These are phyloP conservation scores for Cordylochernes scorpioides DNA, from an alignment of 2,888 invertebrate genomes.

Conservation along the genomic window DNA sequence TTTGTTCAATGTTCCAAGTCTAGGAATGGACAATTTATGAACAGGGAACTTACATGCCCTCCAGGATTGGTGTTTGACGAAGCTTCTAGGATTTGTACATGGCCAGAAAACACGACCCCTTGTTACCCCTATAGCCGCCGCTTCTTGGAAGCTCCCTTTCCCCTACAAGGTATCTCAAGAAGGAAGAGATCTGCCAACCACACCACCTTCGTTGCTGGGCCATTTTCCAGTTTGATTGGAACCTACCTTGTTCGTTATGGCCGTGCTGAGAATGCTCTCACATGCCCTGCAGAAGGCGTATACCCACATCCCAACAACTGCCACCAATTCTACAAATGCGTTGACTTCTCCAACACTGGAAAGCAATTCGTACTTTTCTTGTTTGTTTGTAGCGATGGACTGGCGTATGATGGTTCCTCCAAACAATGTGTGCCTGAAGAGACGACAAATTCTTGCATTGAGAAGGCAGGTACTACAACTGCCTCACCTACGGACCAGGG, in stretches of 20 bases:
- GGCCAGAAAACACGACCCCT: constrained; percentile 33
- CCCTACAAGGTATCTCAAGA: neutral
- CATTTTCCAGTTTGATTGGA: no score
- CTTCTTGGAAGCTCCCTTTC: no score
- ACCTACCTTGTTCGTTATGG: no score
- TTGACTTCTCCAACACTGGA: neutral
- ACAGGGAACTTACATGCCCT: constrained; percentile 42
- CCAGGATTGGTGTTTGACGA: constrained; percentile 43
- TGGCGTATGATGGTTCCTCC: neutral
- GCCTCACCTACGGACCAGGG: neutral
- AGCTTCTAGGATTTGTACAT: constrained; percentile 32
- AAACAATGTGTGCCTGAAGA: neutral
- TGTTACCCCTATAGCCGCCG: neutral
- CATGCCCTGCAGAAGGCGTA: constrained; percentile 14
- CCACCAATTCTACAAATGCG: constrained; percentile 13
- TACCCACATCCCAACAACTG: constrained; percentile 13
- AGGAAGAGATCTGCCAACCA: no score
- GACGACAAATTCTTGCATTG: neutral
- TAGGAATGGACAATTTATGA: constrained; percentile 28
- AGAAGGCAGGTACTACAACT: neutral
- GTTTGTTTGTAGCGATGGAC: neutral
- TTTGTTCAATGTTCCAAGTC: constrained; percentile 37
- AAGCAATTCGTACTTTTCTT: neutral
- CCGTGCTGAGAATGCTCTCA: constrained; percentile 3
- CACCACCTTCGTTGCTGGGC: neutral